Evolutionary conservation across 1,140 invertebrate species (phyloP), one percentile per base, ranked within the genome.

Genomic region (Drosophila lacertosa): DNA sequence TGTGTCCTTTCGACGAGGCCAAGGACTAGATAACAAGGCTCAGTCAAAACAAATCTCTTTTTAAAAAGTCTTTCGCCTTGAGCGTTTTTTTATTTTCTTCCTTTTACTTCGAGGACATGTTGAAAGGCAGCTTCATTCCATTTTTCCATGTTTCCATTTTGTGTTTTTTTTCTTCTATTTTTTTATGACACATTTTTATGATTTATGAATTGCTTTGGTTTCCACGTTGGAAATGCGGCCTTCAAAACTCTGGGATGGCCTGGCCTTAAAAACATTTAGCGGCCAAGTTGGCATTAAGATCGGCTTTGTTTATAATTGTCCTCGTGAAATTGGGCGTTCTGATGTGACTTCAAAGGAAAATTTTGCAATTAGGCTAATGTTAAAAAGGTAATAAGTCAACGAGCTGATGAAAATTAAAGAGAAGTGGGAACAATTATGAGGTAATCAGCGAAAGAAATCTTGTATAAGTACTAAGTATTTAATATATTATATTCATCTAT

Each of bases 151-250:
- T 67, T 78, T 60, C 48, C 67, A 67, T 77, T 78, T 59, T 67
- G 66, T 72, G 26, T 29, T 29, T 82, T 71, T 81, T 65, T 33
- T 81, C 76, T 76, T 89, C 86, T 88, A 88, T 88, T 81, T 79
- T 76, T 89, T 89, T 88, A 88, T 88, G 82, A 82, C 82, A 88
- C 37, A 82, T 88, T 89, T 74, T 89, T 89, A 89, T 89, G 86
- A 89, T 89, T 89, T 89, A 89, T 89, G 86, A 89, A 89, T 89
- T 86, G 76, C 33, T 89, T 86, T 81, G 86, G 86, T 89, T 89
- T 75, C 57, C 39, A 58, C 51, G 51, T 71, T 50, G 18, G 16
- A 51, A 55, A 60, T n/a, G 3, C 72, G 57, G 44, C 81, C 81
- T 84, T 86, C 67, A 54, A 24, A 20, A 22, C 51, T 9, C 55